Conservation (phyloP, 2,113 vertebrate species). For the Oplegnathus fasciatus region DNA sequence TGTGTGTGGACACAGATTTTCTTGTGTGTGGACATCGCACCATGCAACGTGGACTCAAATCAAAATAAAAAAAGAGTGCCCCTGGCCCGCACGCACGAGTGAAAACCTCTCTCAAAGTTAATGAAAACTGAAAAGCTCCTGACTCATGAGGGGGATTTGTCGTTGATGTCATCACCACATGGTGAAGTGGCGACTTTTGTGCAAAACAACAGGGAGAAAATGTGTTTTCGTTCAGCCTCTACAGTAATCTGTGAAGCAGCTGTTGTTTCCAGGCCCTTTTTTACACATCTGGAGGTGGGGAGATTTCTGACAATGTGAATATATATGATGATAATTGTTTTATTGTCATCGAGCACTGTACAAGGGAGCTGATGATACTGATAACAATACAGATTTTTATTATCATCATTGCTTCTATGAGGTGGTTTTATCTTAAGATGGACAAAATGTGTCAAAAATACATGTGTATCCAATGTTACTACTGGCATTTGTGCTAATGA, state of each 20-base stretch:
- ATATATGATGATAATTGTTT: neutral
- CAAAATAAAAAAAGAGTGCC: slow-evolving; percentile 19
- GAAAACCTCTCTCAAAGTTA: slow-evolving; percentile 40
- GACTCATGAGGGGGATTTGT: slow-evolving; percentile 57
- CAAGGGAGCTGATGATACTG: slow-evolving; percentile 1
- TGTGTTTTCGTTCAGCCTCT: slow-evolving; percentile 63
- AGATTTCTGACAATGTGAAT: slow-evolving; percentile 11
- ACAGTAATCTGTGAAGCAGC: slow-evolving; percentile 70
- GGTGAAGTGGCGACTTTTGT: slow-evolving; percentile 34
- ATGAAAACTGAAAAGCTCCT: slow-evolving; percentile 63
- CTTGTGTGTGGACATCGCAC: neutral
- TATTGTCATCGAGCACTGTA: neutral
- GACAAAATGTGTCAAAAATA: neutral
- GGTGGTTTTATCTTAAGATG: neutral
- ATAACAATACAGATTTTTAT: neutral
- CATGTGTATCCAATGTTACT: neutral
- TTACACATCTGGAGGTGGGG: slow-evolving; percentile 32
- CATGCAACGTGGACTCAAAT: neutral
- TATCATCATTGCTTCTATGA: neutral
- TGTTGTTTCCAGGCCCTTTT: slow-evolving; percentile 62
- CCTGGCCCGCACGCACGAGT: neutral
- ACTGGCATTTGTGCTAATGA: neutral
- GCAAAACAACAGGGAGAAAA: slow-evolving; percentile 55
- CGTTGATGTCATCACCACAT: slow-evolving; percentile 60
- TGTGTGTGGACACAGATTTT: neutral